Evolutionary conservation across 2,797 vertebrate species (phyloP).

Genomic region (Girardinus metallicus): DNA sequence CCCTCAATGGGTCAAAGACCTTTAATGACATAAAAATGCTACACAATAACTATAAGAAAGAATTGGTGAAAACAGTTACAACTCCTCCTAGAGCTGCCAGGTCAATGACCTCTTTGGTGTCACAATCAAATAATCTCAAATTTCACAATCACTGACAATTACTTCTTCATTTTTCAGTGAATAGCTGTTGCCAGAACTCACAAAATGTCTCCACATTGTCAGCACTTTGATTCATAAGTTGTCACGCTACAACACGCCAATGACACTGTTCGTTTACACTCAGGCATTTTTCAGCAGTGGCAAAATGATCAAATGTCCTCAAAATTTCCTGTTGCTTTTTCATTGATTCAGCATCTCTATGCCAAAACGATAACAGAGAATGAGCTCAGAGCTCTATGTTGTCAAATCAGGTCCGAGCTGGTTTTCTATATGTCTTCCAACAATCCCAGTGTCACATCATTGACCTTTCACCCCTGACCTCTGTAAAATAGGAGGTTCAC

Average conservation of each 20-base stretch:
- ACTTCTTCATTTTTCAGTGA: constrained; percentile 31
- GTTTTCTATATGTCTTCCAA: constrained; percentile 49
- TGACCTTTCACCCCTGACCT: constrained; percentile 69
- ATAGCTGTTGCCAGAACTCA: constrained; percentile 19
- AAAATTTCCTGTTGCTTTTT: constrained; percentile 21
- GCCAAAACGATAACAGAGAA: constrained; percentile 27
- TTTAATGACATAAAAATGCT: background rate
- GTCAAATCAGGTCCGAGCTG: constrained; percentile 35
- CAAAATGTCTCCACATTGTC: constrained; percentile 45
- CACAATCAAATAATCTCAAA: constrained; percentile 34
- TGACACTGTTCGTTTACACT: constrained; percentile 51
- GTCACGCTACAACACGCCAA: constrained; percentile 52
- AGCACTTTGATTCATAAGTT: constrained; percentile 66
- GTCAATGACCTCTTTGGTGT: constrained; percentile 39
- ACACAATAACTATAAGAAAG: background rate
- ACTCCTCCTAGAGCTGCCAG: constrained; percentile 8
- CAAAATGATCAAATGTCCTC: constrained; percentile 48
- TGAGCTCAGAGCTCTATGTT: constrained; percentile 58
- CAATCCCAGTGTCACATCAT: constrained; percentile 58
- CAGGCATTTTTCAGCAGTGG: constrained; percentile 41
- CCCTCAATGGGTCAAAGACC: background rate
- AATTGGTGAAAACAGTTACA: constrained; percentile 11
- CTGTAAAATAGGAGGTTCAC: constrained; percentile 57
- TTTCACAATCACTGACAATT: constrained; percentile 22
- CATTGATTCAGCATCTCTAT: constrained; percentile 54